These are phyloP conservation scores for Danaus melanippus DNA, from an alignment of 1,140 invertebrate species.

Conservation along the genomic window DNA sequence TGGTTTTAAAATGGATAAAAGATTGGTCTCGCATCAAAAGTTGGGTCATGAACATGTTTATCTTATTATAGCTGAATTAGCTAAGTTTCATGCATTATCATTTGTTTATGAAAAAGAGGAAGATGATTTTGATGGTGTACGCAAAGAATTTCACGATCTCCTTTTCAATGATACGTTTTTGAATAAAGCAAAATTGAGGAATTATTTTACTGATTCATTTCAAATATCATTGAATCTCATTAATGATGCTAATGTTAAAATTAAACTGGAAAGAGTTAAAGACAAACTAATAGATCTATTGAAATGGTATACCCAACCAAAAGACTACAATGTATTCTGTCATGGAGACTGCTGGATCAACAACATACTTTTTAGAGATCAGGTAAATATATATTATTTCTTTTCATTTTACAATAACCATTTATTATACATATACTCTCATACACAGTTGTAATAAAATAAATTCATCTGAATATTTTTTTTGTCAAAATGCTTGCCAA, in stretches of 20 bases:
- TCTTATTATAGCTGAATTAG: slow-evolving; percentile 43
- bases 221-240: slow-evolving; percentile 46
- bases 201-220: slow-evolving; percentile 52
- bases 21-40: slow-evolving; percentile 31
- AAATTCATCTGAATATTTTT: too few species aligned
- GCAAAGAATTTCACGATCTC: slow-evolving; percentile 38
- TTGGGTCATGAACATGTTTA: slow-evolving; percentile 31
- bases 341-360: slow-evolving; percentile 63
- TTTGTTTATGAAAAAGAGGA: slow-evolving; percentile 37
- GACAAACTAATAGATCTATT: slow-evolving; percentile 39
- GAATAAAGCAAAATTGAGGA: slow-evolving; percentile 46
- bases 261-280: slow-evolving; percentile 33
- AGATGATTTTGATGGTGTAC: slow-evolving; percentile 26
- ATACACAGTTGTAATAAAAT: too few species aligned
- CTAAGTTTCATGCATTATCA: slow-evolving; percentile 55
- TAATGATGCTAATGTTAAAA: slow-evolving; percentile 30
- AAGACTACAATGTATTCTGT: slow-evolving; percentile 47
- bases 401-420: slow-evolving; percentile 1
- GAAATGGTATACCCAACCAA: slow-evolving; percentile 33
- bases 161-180: slow-evolving; percentile 48
- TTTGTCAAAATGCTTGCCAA: too few species aligned
- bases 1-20: slow-evolving; percentile 40
- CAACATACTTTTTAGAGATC: slow-evolving; percentile 51
- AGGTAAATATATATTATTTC: slow-evolving; percentile 30
- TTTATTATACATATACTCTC: too few species aligned